Base-by-base conservation (phyloP, 2,113 vertebrate species). In the Collichthys lucidus region DNA sequence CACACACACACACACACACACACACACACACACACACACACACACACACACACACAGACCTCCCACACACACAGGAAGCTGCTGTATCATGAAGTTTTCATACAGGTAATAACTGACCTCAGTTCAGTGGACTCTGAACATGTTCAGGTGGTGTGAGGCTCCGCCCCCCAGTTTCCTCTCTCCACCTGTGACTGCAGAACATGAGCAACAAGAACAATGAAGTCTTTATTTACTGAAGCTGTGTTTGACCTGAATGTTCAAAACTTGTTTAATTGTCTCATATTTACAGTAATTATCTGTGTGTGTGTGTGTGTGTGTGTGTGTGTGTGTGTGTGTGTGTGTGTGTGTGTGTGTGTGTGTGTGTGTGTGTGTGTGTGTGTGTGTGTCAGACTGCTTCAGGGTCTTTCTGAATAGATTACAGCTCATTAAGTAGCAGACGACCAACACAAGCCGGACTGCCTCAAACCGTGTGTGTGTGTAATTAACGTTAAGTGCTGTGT, bases 341-440 rank as follows among this genome's bases (percentile, higher is more conserved):
- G 15, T 29, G 52, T 26, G 44, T 16, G 66, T 40, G 66, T 42
- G 50, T 26, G 11, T 10, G 14, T 24, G 64, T 12, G 44, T 67
- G 59, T 47, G 42, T 11, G 22, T 47, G 63, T 42, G 31, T 62
- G 60, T 42, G 60, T 40, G 31, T n/a, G 49, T 24, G 42, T 22
- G 66, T 40, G 14, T 5, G 15, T 11, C 24, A 59, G 17, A 31
- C 7, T 44, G 62, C 35, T 12, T 44, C 35, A 26, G 53, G 53
- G 20, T 71, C 16, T 57, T 71, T 26, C n/a, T 44, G 68, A 71
- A 71, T 71, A 56, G 52, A 42, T 71, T 57, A 71, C 68, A 71
- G 68, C 53, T 42, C 35, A 71, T 71, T 71, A 71, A 44, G 44
- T 6, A 22, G 68, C 53, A 71, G 68, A 57, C n/a, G 8, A 35